Evolutionary conservation across 2,888 invertebrate species (phyloP).

Genomic region (Chrysopilus asiliformis): DNA sequence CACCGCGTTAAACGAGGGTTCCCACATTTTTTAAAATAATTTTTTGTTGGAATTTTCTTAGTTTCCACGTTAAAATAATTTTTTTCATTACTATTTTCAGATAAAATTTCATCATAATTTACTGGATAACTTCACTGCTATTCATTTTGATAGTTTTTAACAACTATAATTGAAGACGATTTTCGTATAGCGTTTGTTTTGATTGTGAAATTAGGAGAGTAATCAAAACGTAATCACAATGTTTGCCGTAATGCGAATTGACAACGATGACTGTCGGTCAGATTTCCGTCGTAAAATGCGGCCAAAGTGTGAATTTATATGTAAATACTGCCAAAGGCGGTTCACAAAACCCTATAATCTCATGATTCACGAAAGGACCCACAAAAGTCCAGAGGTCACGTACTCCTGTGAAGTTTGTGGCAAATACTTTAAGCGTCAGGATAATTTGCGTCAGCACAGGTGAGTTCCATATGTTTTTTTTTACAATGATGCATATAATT

Average conservation of each 20-base stretch:
- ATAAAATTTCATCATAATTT: no score
- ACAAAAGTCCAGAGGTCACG: constrained; percentile 91
- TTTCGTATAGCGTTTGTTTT: no score
- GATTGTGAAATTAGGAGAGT: no score
- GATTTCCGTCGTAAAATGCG: constrained; percentile 80
- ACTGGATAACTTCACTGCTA: no score
- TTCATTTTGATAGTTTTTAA: no score
- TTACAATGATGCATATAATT: no score
- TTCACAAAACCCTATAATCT: constrained; percentile 98
- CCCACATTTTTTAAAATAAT: no score
- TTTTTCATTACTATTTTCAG: no score
- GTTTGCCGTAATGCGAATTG: constrained; percentile 85
- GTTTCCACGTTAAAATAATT: no score
- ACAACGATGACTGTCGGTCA: constrained; percentile 72
- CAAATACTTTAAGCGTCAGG: constrained; percentile 95
- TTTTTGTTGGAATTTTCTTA: no score
- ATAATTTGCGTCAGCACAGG: constrained; percentile 91
- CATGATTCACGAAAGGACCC: constrained; percentile 96
- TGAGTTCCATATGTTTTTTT: constrained; percentile 34
- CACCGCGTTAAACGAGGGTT: no score
- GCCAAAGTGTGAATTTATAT: constrained; percentile 94
- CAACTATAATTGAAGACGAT: no score
- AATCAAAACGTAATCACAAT: constrained; percentile 44
- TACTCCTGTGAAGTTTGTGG: constrained; percentile 97
- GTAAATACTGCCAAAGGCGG: constrained; percentile 93